Evolutionary conservation across 1,140 invertebrate genomes (phyloP).

Genomic region (Hyles euphorbiae): DNA sequence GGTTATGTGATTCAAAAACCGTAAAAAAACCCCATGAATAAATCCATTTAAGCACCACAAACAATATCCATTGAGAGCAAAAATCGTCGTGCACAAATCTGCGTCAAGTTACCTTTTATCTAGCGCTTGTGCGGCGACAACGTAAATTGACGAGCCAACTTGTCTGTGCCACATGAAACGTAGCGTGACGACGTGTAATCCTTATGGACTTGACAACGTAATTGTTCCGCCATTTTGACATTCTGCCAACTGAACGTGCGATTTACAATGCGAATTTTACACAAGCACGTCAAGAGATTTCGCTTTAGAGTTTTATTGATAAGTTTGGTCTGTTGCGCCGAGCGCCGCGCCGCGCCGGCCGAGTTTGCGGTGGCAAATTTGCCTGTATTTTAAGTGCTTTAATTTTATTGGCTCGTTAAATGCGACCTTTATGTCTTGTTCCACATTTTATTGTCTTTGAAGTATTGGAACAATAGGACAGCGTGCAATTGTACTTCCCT

Average conservation of each 20-base stretch:
- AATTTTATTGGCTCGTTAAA: neutral
- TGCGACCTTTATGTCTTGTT: neutral
- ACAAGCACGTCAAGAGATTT: slow-evolving; percentile 6
- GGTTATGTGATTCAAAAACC: too few species aligned
- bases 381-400: neutral
- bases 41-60: too few species aligned
- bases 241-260: slow-evolving; percentile 25
- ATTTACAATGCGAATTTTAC: slow-evolving; percentile 9
- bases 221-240: slow-evolving; percentile 39
- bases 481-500: too few species aligned
- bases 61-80: too few species aligned
- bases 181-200: slow-evolving; percentile 31
- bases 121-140: slow-evolving; percentile 9
- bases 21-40: too few species aligned
- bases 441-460: neutral
- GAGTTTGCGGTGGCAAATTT: slow-evolving; percentile 20
- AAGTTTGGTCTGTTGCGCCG: neutral
- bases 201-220: slow-evolving; percentile 33
- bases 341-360: slow-evolving; percentile 12
- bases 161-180: slow-evolving; percentile 26
- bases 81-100: too few species aligned
- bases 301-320: neutral
- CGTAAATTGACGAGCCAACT: slow-evolving; percentile 30
- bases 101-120: too few species aligned
- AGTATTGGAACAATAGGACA: neutral